Base-by-base conservation (phyloP, 2,888 invertebrate genomes). In the Nomada flava region DNA sequence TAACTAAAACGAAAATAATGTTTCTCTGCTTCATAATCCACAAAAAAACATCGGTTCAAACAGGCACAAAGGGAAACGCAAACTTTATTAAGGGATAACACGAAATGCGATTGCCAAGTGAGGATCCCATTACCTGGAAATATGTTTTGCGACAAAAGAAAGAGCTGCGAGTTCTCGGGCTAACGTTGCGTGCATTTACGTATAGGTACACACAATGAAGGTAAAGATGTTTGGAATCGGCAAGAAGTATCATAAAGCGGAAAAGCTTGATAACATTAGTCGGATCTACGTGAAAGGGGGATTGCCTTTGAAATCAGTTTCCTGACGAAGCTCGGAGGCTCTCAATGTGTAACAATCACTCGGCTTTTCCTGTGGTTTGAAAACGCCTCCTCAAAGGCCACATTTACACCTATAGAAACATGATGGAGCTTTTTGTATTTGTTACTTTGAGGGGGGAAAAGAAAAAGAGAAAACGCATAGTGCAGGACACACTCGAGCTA, bases 281-380 rank as follows among this genome's bases (percentile, higher is more conserved):
- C 20, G 29, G 50, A 57, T 65, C 36, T 10, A 3, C 50, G 44
- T 29, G 62, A 47, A 65, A 44, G 36, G 7, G 55, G 23, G n/a
- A 18, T 36, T 18, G 55, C 18, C 44, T 60, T 23, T 67, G 72
- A 72, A 77, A 77, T 77, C 72, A 72, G 53, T n/a, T 53, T 67
- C 20, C 52, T 65, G 65, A 72, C 52, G 59, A 65, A 52, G 52
- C 13, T 59, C 42, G 18, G 72, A 18, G 50, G 47, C 71, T 71
- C 59, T 76, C 36, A 57, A n/a, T n/a, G 44, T 29, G 50, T 65
- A 57, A 52, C 20, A 23, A 60, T 72, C 64, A 20, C 60, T 18
- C 36, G 3, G 47, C 15, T 29, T 55, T 29, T 26, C 64, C 42
- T 52, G n/a, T 10, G 15, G 23, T 7, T n/a, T 11, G 23, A 18